Evolutionary conservation across 2,888 invertebrate genomes (phyloP).

Genomic region (Ellobium chinense): DNA sequence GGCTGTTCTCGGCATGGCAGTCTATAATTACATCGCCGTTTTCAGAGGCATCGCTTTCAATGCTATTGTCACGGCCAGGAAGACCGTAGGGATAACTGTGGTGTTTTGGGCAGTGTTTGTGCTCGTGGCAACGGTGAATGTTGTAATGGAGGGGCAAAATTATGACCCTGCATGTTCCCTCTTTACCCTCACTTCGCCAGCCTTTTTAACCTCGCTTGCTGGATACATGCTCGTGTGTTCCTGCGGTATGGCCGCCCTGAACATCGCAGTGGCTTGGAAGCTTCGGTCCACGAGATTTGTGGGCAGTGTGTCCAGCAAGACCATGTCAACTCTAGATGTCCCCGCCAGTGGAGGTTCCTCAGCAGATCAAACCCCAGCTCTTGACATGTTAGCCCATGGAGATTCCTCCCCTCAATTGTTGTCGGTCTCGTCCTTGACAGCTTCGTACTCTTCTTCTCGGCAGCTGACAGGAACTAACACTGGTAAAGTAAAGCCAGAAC

Average conservation of each 20-base stretch:
- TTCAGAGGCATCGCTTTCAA: not conserved
- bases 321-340: no score
- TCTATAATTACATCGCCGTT: conserved; percentile 23
- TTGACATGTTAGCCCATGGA: no score
- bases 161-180: not conserved
- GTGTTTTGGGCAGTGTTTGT: not conserved
- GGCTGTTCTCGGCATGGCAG: not conserved
- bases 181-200: not conserved
- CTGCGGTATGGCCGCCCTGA: not conserved
- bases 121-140: not conserved
- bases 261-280: conserved; percentile 8
- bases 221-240: not conserved
- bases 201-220: not conserved
- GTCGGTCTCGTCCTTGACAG: no score
- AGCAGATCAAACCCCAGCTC: no score
- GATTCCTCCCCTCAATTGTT: no score
- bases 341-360: no score
- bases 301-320: not conserved
- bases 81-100: not conserved
- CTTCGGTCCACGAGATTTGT: not conserved
- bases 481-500: no score
- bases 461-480: no score
- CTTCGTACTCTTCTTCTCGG: no score
- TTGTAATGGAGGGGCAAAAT: not conserved
- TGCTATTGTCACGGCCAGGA: not conserved